Evolutionary conservation across 2,113 vertebrate species (phyloP), one percentile per base, ranked within the genome.

Genomic region (Meles meles): DNA sequence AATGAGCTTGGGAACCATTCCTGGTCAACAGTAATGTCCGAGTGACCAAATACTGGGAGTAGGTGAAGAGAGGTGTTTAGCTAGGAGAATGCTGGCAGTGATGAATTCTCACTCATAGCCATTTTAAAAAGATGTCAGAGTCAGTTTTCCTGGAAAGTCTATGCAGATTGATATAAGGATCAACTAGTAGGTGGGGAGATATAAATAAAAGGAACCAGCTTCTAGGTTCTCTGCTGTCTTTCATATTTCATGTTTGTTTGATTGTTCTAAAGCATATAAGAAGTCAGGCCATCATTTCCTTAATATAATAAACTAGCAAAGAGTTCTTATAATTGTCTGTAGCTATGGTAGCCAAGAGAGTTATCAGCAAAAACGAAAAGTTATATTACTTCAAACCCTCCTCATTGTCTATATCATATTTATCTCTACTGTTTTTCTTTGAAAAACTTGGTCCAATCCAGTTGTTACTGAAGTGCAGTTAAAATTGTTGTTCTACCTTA

Each of bases 211-310:
- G 0, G 15, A 21, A 21, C 42, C 9, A 61, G 17, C 2, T 63
- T 61, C 34, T 63, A 44, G 1, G 6, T 11, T 57, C 44, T 65
- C 25, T 76, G n/a, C 13, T 87, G 23, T 44, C 20, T 69, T 94
- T 71, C 7, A 77, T 65, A 92, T 79, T 49, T 67, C 55, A 0
- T 5, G 18, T 20, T 47, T 6, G 34, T 20, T 44, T 86, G 63
- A 84, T 55, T 90, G 3, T 21, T 96, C 49, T 92, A 96, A 76
- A 27, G 37, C 85, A 95, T 0, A 20, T 93, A 27, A 85, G 77
- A 93, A 98, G 87, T 34, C 59, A 49, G 49, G n/a, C 37, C 52
- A n/a, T 84, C n/a, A 57, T 90, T 90, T 96, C 9, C 57, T 88
- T 55, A 88, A 92, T 15, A 0, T 94, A 90, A 44, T 42, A 63